These are phyloP conservation scores for Myiozetetes cayanensis DNA, from an alignment of 2,113 vertebrate genomes.

Conservation along the genomic window DNA sequence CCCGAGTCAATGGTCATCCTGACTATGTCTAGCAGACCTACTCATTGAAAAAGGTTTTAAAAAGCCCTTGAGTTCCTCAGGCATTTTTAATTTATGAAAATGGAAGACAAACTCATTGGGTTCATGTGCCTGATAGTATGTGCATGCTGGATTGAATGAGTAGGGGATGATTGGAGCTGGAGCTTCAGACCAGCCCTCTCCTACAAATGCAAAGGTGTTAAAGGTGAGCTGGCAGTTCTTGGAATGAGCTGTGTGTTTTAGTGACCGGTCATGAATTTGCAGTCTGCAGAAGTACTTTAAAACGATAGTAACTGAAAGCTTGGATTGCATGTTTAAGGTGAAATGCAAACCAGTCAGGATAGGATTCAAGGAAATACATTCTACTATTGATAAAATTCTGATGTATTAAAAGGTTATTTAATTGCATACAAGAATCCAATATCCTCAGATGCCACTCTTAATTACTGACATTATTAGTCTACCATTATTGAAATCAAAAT, in stretches of 20 bases:
- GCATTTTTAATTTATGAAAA: not conserved
- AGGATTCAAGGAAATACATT: not conserved
- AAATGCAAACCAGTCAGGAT: not conserved
- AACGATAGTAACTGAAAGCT: not conserved
- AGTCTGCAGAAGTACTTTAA: conserved; percentile 2
- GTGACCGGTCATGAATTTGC: not conserved
- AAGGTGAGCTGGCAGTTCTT: not conserved
- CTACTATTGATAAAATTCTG: conserved; percentile 7
- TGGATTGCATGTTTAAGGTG: not conserved
- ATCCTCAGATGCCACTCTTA: not conserved
- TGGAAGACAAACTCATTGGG: not conserved
- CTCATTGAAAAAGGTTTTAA: not conserved
- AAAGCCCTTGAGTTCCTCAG: not conserved
- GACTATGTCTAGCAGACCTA: not conserved
- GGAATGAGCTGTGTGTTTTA: conserved; percentile 3
- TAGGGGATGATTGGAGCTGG: fast-evolving
- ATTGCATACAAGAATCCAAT: not conserved
- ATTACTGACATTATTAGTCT: conserved; percentile 31
- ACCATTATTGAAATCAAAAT: conserved; percentile 1
- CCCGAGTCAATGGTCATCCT: fast-evolving
- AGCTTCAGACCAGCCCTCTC: not conserved
- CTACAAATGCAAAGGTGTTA: not conserved
- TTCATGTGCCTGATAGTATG: not conserved
- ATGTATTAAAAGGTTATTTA: not conserved
- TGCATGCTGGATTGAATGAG: not conserved